Evolutionary conservation across 2,797 vertebrate species (phyloP).

Genomic region (Rhynchotus rufescens): DNA sequence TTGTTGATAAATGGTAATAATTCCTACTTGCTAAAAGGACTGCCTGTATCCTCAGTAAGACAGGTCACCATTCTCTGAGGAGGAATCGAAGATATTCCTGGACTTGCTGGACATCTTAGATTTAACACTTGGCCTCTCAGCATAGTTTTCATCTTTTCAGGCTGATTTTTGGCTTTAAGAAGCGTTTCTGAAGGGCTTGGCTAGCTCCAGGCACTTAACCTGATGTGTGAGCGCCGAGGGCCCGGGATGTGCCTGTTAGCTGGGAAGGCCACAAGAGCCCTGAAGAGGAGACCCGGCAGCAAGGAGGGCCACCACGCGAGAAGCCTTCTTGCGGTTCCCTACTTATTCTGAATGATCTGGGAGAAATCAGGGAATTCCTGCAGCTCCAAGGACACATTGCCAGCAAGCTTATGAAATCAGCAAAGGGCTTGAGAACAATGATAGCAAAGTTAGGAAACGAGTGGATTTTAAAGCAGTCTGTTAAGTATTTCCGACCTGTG

Average conservation of each 20-base stretch:
- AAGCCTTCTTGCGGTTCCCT: neutral
- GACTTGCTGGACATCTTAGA: neutral
- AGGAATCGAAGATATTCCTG: neutral
- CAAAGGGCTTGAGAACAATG: neutral
- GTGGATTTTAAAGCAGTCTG: neutral
- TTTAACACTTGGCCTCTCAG: conserved; percentile 34
- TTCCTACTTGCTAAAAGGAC: neutral
- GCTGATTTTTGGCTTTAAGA: conserved; percentile 19
- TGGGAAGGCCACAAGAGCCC: fast-evolving
- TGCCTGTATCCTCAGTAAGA: neutral
- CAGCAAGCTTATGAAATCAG: neutral
- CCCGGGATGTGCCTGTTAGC: neutral
- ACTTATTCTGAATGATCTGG: neutral
- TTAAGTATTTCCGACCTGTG: neutral
- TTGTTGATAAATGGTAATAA: neutral
- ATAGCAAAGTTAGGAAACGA: neutral
- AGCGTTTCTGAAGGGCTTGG: conserved; percentile 35
- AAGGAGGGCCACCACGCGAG: neutral
- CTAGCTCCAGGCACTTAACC: conserved; percentile 61
- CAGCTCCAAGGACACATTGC: neutral
- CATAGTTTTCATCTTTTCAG: conserved; percentile 25
- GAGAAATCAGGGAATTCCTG: neutral
- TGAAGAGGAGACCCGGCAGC: neutral
- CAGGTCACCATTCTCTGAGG: conserved; percentile 9
- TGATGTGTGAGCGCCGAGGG: neutral